A percentile compares a stretch with the other conserved stretches of the same genome.
These are phyloP conservation scores for Oscheius myriophilus DNA, from an alignment of 2,888 invertebrate genomes.

Conservation along the genomic window DNA sequence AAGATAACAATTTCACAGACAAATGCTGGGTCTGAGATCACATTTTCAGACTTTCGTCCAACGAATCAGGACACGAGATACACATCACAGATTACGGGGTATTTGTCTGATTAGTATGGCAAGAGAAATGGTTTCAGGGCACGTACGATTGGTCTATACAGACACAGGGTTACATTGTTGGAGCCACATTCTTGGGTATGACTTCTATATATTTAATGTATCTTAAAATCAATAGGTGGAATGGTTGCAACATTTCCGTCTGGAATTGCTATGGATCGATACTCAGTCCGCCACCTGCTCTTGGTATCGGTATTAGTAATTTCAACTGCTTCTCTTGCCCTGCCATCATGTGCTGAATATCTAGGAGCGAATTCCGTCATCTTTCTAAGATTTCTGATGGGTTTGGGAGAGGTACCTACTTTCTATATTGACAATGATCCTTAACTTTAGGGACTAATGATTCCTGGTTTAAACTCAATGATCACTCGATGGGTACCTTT, in stretches of 20 bases:
- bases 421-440: neutral
- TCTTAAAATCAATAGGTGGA: slow-evolving; percentile 28
- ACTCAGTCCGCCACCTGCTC: slow-evolving; percentile 41
- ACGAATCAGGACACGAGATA: neutral
- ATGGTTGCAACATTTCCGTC: slow-evolving; percentile 38
- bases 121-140: slow-evolving; percentile 29
- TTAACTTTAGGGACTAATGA: slow-evolving; percentile 46
- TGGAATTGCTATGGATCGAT: slow-evolving; percentile 36
- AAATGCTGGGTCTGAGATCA: too few species aligned
- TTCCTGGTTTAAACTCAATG: slow-evolving; percentile 58
- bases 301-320: slow-evolving; percentile 30
- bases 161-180: slow-evolving; percentile 39
- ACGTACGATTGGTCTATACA: slow-evolving; percentile 37
- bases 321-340: slow-evolving; percentile 31
- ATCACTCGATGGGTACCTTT: slow-evolving; percentile 61
- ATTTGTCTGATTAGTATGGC: neutral
- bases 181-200: slow-evolving; percentile 34
- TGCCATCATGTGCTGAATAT: slow-evolving; percentile 44
- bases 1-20: too few species aligned
- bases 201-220: neutral
- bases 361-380: slow-evolving; percentile 47
- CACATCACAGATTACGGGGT: slow-evolving; percentile 17
- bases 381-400: slow-evolving; percentile 51
- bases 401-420: slow-evolving; percentile 45
- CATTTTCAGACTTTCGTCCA: too few species aligned